phyloP scores from a whole-genome alignment of 2,797 vertebrate species.

The Phoeniculus purpureus region DNA sequence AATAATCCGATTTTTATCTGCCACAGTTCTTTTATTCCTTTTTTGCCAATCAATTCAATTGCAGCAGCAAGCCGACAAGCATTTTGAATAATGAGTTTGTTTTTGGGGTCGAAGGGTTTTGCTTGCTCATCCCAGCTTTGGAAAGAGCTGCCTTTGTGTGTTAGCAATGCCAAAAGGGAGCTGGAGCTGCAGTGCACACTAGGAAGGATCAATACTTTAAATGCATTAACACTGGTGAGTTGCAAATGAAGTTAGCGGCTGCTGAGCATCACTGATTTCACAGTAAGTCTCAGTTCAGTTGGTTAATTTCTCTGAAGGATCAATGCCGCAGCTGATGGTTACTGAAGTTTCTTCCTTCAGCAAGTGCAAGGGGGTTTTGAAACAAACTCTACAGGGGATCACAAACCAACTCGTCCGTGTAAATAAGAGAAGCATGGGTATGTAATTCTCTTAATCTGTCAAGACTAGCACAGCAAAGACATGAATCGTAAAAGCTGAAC shows the following conservation, averaged over 20 bases:
- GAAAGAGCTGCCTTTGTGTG: conserved; percentile 40
- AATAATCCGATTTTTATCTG: conserved; percentile 26
- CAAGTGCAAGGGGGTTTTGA: conserved; percentile 19
- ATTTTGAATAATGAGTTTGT: conserved; percentile 68
- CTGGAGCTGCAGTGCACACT: conserved; percentile 16
- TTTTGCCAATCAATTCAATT: conserved; percentile 14
- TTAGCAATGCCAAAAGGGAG: conserved; percentile 32
- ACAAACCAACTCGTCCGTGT: conserved; percentile 39
- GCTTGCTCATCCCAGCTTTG: conserved; percentile 55
- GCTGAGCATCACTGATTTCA: conserved; percentile 68
- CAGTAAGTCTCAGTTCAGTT: conserved; percentile 61
- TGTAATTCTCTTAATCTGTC: conserved; percentile 64
- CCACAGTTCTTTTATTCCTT: neutral
- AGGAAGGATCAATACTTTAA: conserved; percentile 67
- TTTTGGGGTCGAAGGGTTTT: conserved; percentile 43
- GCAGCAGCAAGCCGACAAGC: conserved; percentile 11
- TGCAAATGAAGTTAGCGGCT: conserved; percentile 68
- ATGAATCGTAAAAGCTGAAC: conserved; percentile 44
- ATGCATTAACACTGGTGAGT: conserved; percentile 65
- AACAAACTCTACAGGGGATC: conserved; percentile 48
- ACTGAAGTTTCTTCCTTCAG: conserved; percentile 63
- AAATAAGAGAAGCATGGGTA: conserved; percentile 55
- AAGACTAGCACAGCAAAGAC: conserved; percentile 31
- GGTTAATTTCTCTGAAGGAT: conserved; percentile 70
- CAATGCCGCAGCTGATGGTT: conserved; percentile 71